Base-by-base conservation (phyloP, 2,797 vertebrate species). In the Enteromius treurensis region DNA sequence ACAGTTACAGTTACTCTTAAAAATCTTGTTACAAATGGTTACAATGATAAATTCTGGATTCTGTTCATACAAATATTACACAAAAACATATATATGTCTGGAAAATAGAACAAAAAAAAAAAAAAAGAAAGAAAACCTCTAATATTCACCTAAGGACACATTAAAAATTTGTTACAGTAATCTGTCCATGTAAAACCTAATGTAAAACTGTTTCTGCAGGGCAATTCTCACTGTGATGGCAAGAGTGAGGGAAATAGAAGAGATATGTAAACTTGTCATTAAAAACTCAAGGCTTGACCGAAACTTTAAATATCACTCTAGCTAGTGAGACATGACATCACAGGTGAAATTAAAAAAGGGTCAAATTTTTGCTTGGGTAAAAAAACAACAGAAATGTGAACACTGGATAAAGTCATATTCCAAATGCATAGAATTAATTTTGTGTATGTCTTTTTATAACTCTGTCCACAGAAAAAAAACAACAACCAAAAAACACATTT, bases 111-210 rank as follows among this genome's bases (percentile, higher is more conserved):
- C 11, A 26, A 26, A 26, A 26, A 26, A 26, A 26, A 26, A 26
- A 26, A 26, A 26, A 26, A 26, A 1, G 1, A 26, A 26, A 26
- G 26, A 26, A 26, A 26, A 15, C 4, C 4, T 49, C 15, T 42
- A 15, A 23, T 15, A 11, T 69, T 45, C 3, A 13, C 37, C 68
- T 45, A 13, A 45, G 40, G 68, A 70, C 45, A 70, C 2, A 69
- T 40, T 23, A 23, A 2, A 47, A 45, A 70, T 26, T 26, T 47
- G 68, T 70, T 45, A 4, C 14, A 17, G 26, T 70, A 47, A 17
- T 70, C 68, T 26, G 68, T 47, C 68, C 26, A 40, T 45, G 40
- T 70, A 40, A 45, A 70, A 70, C 68, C 68, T 70, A 19, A 40
- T 68, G 1, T 26, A 26, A 26, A 45, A 8, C 40, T 2, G 14